These are phyloP conservation scores for Sitta carolinensis DNA, from an alignment of 2,797 vertebrate species.

Conservation along the genomic window DNA sequence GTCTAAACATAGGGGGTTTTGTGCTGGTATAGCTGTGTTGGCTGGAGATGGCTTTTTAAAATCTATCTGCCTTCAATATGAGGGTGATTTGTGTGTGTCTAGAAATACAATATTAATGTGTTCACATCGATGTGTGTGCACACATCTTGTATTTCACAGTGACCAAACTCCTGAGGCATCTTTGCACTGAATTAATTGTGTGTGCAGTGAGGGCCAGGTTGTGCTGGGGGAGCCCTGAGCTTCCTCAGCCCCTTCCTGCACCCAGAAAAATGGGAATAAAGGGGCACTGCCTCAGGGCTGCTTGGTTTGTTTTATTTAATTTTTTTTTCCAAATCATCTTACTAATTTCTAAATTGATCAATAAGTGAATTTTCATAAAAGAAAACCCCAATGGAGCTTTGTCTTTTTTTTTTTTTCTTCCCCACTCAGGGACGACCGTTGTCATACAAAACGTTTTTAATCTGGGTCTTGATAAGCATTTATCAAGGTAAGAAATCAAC, in stretches of 20 bases:
- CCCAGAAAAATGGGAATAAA: not conserved
- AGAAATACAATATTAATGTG: slow-evolving; percentile 19
- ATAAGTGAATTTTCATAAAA: not conserved
- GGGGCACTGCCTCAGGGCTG: not conserved
- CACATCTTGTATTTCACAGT: not conserved
- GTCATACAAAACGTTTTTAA: slow-evolving; percentile 96
- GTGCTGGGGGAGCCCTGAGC: not conserved
- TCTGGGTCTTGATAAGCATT: slow-evolving; percentile 98
- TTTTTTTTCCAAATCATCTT: not conserved
- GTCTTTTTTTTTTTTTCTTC: not conserved
- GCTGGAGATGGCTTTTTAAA: slow-evolving; percentile 19
- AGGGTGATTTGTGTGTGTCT: slow-evolving; percentile 57
- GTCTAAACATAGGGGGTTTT: slow-evolving; percentile 50
- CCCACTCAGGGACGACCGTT: slow-evolving; percentile 88
- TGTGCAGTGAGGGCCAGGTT: not conserved
- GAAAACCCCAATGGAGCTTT: not conserved
- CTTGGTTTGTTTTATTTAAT: not conserved
- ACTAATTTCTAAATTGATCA: not conserved
- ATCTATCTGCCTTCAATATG: slow-evolving; percentile 35
- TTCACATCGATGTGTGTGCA: not conserved
- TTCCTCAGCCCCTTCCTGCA: not conserved
- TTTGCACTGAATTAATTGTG: not conserved
- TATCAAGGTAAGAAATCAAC: slow-evolving; percentile 90
- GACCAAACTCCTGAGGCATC: not conserved
- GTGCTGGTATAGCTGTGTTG: slow-evolving; percentile 34